Evolutionary conservation across 2,888 invertebrate species (phyloP).

Genomic region (Lithophane socia): DNA sequence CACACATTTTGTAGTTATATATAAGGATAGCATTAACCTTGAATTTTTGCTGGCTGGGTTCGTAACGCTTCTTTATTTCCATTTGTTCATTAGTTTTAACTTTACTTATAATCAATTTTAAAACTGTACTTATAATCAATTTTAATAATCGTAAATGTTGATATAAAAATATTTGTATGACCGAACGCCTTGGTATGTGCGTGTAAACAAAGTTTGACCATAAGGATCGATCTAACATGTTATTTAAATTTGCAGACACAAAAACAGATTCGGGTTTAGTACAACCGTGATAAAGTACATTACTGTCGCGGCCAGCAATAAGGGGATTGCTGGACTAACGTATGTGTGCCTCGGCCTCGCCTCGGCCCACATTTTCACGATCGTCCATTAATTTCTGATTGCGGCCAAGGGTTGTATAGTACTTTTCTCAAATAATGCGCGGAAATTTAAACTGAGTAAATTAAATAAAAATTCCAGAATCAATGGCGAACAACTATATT

Average conservation of each 20-base stretch:
- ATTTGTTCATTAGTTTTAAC: conserved; percentile 27
- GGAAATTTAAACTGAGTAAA: too few species aligned
- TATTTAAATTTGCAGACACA: not conserved
- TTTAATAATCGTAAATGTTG: conserved; percentile 19
- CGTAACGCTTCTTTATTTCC: conserved; percentile 19
- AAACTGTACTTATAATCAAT: conserved; percentile 40
- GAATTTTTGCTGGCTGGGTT: conserved; percentile 10
- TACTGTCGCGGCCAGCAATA: too few species aligned
- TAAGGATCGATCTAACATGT: not conserved
- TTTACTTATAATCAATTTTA: conserved; percentile 38
- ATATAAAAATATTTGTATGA: conserved; percentile 16
- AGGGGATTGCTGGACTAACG: too few species aligned
- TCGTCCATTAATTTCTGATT: too few species aligned
- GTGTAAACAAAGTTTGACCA: not conserved
- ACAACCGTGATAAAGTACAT: not conserved
- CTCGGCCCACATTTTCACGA: too few species aligned
- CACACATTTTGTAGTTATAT: conserved; percentile 11
- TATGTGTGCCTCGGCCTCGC: too few species aligned
- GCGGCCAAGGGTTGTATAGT: too few species aligned
- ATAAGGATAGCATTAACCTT: conserved; percentile 13
- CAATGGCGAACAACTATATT: too few species aligned
- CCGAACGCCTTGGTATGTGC: not conserved
- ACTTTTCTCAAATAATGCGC: too few species aligned
- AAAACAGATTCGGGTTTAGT: not conserved
- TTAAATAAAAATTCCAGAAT: too few species aligned